Evolutionary conservation across 1,140 invertebrate genomes (phyloP), one percentile per base, ranked within the genome.

Genomic region (Bombus waltoni): DNA sequence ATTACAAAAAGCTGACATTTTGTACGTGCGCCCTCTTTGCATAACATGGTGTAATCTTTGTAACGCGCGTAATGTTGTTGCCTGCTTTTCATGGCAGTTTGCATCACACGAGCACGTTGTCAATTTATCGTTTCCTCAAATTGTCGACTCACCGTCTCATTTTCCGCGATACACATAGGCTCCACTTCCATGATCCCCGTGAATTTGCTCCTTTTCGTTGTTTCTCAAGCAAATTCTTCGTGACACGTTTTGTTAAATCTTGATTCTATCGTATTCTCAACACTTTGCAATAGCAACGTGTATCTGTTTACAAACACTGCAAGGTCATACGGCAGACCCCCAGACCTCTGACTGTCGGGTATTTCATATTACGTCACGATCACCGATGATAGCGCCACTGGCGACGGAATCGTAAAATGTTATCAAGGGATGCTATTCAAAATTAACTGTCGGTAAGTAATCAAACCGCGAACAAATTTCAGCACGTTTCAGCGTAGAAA

Each of bases 301-400:
- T 94, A 93, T 94, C 93, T 94, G 94, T 95, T 95, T 95, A 94
- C 94, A 95, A 95, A 95, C 94, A 95, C 93, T 92, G 92, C 94
- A 95, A 95, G 94, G 94, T 94, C 94, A 95, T 91, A 91, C 93
- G 92, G 93, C 92, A 92, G 92, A 90, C 88, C 90, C 93, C 89
- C 91, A 90, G 91, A 90, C 88, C 79, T 87, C 76, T 42, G 83
- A 80, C 74, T 77, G 62, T 74, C 66, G 83, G 87, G 81, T 89
- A 80, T 83, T 79, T 83, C 81, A 73, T 47, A 88, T 94, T 94
- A 94, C 93, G 92, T 94, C 93, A 93, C 85, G 83, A 81, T 35
- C 38, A 42, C 32, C 88, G 87, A 91, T 25, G 10, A 79, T 53
- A 66, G 89, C 89, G 90, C 59, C 70, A 59, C 75, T 25, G 8